phyloP scores from a whole-genome alignment of 2,888 invertebrate species.

The Drosophila prolongata region DNA sequence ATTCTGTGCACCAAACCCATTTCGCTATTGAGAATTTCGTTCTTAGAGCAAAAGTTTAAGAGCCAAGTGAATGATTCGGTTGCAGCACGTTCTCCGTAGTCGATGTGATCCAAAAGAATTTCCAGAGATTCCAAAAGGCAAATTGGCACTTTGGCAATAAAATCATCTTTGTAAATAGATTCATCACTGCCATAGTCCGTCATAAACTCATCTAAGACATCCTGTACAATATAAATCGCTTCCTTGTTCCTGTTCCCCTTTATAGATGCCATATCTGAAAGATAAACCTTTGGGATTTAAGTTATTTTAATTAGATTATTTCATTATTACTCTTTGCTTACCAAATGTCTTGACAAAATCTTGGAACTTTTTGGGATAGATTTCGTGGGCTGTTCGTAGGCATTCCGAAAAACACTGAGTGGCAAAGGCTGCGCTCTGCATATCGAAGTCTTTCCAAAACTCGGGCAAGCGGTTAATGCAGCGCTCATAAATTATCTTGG shows the following conservation, averaged over 20 bases:
- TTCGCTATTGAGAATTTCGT: slow-evolving; percentile 73
- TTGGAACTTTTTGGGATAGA: slow-evolving; percentile 78
- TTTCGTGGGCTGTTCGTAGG: slow-evolving; percentile 74
- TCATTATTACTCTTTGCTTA: slow-evolving; percentile 30
- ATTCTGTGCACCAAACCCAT: slow-evolving; percentile 81
- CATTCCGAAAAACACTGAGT: slow-evolving; percentile 86
- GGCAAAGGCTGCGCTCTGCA: slow-evolving; percentile 85
- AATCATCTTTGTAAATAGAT: slow-evolving; percentile 54
- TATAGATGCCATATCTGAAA: slow-evolving; percentile 59
- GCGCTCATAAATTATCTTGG: slow-evolving; percentile 83
- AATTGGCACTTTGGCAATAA: slow-evolving; percentile 67
- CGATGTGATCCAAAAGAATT: slow-evolving; percentile 81
- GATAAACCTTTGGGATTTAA: background rate
- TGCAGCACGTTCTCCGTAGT: slow-evolving; percentile 75
- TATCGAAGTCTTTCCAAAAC: slow-evolving; percentile 85
- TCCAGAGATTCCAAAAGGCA: slow-evolving; percentile 80
- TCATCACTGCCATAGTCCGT: slow-evolving; percentile 55
- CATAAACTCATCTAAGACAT: slow-evolving; percentile 78
- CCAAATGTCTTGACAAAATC: slow-evolving; percentile 81
- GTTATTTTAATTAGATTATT: background rate
- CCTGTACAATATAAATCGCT: slow-evolving; percentile 74
- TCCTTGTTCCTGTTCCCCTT: slow-evolving; percentile 60
- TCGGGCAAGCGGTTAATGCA: slow-evolving; percentile 85
- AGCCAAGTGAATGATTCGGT: slow-evolving; percentile 83
- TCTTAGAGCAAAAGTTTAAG: slow-evolving; percentile 78